phyloP scores from a whole-genome alignment of 2,888 invertebrate species.

The Drosophila pegasa region DNA sequence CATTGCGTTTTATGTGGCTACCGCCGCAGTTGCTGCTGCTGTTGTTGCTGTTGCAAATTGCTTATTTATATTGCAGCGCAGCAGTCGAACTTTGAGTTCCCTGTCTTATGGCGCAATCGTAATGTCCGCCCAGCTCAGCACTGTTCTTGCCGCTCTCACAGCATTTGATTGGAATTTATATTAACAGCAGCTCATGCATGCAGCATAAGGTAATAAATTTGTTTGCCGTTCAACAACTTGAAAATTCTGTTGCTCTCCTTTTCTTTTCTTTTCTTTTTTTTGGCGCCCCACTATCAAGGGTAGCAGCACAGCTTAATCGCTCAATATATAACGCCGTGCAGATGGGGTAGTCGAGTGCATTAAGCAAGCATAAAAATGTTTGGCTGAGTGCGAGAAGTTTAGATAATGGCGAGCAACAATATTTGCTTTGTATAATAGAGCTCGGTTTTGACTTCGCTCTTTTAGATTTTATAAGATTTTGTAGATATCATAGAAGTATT shows the following conservation, averaged over 20 bases:
- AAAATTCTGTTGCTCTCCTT: not conserved
- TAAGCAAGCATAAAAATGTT: not conserved
- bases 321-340: not conserved
- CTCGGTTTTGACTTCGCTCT: too few species aligned
- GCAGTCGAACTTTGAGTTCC: conserved; percentile 38
- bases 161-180: conserved; percentile 56
- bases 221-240: conserved; percentile 29
- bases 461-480: not conserved
- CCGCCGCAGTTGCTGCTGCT: conserved; percentile 2
- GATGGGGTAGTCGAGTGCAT: conserved; percentile 12
- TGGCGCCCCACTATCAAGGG: not conserved
- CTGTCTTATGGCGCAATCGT: conserved; percentile 40
- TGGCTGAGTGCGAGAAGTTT: not conserved
- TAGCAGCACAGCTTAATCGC: not conserved
- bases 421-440: not conserved
- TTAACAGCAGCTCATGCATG: conserved; percentile 53
- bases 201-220: conserved; percentile 48
- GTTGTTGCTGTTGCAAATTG: conserved; percentile 53
- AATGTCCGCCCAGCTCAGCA: conserved; percentile 7
- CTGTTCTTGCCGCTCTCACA: conserved; percentile 10
- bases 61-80: conserved; percentile 68
- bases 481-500: not conserved
- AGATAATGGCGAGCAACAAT: not conserved
- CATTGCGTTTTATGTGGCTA: conserved; percentile 55
- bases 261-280: not conserved